Conservation (phyloP, 2,797 vertebrate genomes). For the Myripristis murdjan region DNA sequence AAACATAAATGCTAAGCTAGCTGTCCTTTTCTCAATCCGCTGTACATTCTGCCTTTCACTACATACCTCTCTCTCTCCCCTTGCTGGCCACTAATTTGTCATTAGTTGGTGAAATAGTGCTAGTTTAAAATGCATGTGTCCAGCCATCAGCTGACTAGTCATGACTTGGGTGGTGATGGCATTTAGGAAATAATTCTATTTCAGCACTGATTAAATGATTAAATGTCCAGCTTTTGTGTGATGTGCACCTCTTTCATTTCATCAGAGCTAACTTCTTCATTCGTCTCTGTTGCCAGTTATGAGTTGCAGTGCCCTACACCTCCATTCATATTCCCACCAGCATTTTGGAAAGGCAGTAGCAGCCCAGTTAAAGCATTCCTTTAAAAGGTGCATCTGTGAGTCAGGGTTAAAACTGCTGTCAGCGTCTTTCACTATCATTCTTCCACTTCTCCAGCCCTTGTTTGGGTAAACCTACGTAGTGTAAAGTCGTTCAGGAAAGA, state of each 20-base stretch:
- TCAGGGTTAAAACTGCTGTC: constrained; percentile 3
- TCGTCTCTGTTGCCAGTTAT: constrained; percentile 27
- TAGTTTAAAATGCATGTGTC: no score
- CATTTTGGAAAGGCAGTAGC: constrained; percentile 1
- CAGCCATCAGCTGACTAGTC: no score
- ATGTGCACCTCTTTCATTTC: neutral
- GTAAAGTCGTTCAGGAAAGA: constrained; percentile 30
- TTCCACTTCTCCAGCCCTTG: constrained; percentile 43
- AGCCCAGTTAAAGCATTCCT: constrained; percentile 27
- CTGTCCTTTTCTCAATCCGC: no score
- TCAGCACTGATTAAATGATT: no score
- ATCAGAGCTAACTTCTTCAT: constrained; percentile 31
- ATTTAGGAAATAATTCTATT: no score
- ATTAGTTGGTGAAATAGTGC: no score
- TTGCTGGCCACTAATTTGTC: no score
- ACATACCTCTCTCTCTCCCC: no score
- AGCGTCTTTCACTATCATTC: constrained; percentile 30
- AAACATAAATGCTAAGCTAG: no score
- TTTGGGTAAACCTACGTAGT: constrained; percentile 40
- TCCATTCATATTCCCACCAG: constrained; percentile 21
- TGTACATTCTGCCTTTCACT: no score
- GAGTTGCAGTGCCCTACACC: constrained; percentile 34
- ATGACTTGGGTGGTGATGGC: no score
- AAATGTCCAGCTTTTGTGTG: neutral
- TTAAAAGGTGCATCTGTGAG: constrained; percentile 26